Evolutionary conservation across 2,888 invertebrate genomes (phyloP).

Genomic region (Esperia sulphurella): DNA sequence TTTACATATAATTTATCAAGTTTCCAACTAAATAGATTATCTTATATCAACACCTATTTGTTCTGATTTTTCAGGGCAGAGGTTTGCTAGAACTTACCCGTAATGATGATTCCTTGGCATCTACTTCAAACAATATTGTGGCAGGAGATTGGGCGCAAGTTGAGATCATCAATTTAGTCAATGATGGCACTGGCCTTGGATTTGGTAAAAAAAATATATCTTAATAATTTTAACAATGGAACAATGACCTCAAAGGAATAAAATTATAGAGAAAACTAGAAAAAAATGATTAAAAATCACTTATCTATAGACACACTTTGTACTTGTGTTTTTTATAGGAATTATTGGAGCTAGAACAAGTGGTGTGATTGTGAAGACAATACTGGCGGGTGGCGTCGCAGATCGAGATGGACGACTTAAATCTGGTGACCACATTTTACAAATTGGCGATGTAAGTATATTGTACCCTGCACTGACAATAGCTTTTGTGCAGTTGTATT

Average conservation of each 20-base stretch:
- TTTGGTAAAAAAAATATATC: conserved; percentile 81
- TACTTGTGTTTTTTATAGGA: conserved; percentile 56
- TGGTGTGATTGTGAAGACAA: conserved; percentile 99
- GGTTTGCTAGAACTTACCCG: conserved; percentile 83
- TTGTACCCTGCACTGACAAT: too few species aligned
- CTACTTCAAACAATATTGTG: conserved; percentile 70
- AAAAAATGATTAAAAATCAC: too few species aligned
- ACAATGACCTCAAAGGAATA: too few species aligned
- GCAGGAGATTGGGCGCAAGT: conserved; percentile 97
- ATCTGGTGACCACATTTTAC: conserved; percentile 98
- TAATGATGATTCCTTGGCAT: conserved; percentile 70
- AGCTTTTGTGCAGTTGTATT: too few species aligned
- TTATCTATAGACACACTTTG: too few species aligned
- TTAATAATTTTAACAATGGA: too few species aligned
- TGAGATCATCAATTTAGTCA: conserved; percentile 97
- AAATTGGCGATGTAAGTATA: conserved; percentile 91
- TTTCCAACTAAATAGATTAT: too few species aligned
- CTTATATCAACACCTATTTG: too few species aligned
- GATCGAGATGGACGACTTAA: conserved; percentile 97
- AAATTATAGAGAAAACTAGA: too few species aligned
- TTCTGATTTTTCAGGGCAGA: conserved; percentile 50
- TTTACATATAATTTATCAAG: neutral
- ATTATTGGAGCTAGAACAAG: conserved; percentile 98
- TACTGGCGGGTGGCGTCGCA: conserved; percentile 97
- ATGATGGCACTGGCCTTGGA: conserved; percentile 98